phyloP scores from a whole-genome alignment of 2,113 vertebrate genomes.

The Glaucidium brasilianum region DNA sequence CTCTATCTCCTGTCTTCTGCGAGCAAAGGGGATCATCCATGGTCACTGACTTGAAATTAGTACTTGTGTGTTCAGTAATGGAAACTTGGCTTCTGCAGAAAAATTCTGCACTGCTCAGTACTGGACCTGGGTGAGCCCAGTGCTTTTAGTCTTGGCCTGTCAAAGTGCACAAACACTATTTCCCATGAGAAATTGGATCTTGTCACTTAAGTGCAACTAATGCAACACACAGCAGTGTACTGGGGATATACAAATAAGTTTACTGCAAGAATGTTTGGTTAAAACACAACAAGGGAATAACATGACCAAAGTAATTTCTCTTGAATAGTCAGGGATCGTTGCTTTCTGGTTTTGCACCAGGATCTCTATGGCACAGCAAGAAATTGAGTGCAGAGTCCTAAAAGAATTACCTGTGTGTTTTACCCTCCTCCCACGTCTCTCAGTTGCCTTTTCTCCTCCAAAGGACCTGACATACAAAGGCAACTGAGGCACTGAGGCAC shows the following conservation, averaged over 20 bases:
- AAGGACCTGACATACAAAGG: not conserved
- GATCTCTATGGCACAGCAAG: not conserved
- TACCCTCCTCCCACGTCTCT: not conserved
- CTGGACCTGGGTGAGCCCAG: not conserved
- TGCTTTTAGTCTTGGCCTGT: not conserved
- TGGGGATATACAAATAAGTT: not conserved
- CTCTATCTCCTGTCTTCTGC: not conserved
- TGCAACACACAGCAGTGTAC: too few relatives aligned
- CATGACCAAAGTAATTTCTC: not conserved
- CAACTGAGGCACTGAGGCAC: not conserved
- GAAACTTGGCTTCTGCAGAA: not conserved
- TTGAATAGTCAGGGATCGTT: not conserved
- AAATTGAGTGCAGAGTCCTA: not conserved
- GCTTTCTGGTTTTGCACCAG: not conserved
- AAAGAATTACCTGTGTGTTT: not conserved
- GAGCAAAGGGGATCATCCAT: not conserved
- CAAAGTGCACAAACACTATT: not conserved
- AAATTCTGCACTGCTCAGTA: not conserved
- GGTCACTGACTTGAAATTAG: not conserved
- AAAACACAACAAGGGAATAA: not conserved
- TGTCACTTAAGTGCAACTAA: not conserved
- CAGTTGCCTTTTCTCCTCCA: not conserved
- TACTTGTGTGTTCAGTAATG: not conserved
- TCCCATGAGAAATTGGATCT: not conserved
- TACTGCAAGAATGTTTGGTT: not conserved